Percentiles rank a stretch among this genome's conserved stretches.
These are phyloP conservation scores for Epistrophe eligans DNA, from an alignment of 2,888 invertebrate species.

Conservation along the genomic window DNA sequence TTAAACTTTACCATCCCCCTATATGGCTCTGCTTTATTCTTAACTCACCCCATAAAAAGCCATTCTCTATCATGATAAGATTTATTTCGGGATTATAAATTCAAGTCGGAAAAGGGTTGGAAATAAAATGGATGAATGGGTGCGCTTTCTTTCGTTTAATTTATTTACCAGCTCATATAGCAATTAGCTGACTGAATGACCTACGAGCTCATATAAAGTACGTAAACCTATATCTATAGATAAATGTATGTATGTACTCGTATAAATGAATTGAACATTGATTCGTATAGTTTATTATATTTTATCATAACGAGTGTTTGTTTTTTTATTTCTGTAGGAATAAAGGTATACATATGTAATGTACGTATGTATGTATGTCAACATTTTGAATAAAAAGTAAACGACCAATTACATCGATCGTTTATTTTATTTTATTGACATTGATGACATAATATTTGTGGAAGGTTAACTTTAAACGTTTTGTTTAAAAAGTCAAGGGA, in stretches of 20 bases:
- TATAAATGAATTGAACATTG: slow-evolving; percentile 7
- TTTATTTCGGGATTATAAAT: slow-evolving; percentile 25
- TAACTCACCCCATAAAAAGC: background rate
- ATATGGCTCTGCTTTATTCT: background rate
- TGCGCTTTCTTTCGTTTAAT: slow-evolving; percentile 24
- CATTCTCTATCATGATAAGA: slow-evolving; percentile 7
- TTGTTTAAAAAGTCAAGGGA: slow-evolving; percentile 3
- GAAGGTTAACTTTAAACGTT: slow-evolving; percentile 19
- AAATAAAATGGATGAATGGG: slow-evolving; percentile 22
- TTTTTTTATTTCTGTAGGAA: background rate
- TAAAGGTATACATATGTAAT: no score
- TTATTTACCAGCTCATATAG: slow-evolving; percentile 29
- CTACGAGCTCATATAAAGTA: background rate
- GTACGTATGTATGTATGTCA: no score
- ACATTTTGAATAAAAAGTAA: slow-evolving; percentile 26
- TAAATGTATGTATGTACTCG: background rate
- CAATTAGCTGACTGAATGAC: slow-evolving; percentile 32
- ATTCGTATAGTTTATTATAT: background rate
- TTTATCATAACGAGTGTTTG: slow-evolving; percentile 6
- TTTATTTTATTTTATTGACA: slow-evolving; percentile 22
- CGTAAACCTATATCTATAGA: background rate
- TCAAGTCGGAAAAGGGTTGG: slow-evolving; percentile 32
- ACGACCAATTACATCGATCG: slow-evolving; percentile 32
- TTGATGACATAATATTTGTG: slow-evolving; percentile 20
- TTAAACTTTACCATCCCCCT: background rate